Base-by-base conservation (phyloP, 2,888 invertebrate genomes). In the Nemapogon koenigi region DNA sequence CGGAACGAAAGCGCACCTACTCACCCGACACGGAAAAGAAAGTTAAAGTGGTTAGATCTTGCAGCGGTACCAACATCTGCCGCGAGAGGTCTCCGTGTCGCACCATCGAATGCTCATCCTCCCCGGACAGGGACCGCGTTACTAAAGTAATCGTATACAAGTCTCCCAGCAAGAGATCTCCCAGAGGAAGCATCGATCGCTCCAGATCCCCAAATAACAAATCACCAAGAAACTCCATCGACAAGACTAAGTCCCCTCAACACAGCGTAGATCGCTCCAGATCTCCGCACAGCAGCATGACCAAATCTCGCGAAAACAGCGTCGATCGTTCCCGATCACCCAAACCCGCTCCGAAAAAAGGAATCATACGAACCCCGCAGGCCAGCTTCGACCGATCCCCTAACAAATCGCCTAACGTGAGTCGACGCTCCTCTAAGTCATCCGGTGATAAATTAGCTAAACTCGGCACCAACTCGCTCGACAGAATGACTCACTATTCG, bases 141-240 rank as follows among this genome's bases (percentile, higher is more conserved):
- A 78, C 76, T 2, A 80, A 79, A 53, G 71, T 81, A 4, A 76
- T 79, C 25, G 70, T 80, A 42, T 79, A 78, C 49, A 80, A 76
- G 48, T 80, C 80, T 3, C 80, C 79, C 2, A 78, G 69, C 41
- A 80, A 80, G 46, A 64, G 70, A n/a, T 83, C 83, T 3, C 81
- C 83, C 3, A 72, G 81, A 40, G 80, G 83, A 41, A 83, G 82
- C 49, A 73, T 83, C 26, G 75, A 75, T 41, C 70, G 67, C 45
- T 57, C 67, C 1, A 72, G 61, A 43, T 82, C 83, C 2, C 81
- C 82, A 8, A 72, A 82, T 4, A 81, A 81, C 41, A 72, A 61
- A 43, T 82, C 83, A 2, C 81, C 82, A 8, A 72, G 82, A 4
- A 81, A 81, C 41, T 83, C 82, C 33, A 81, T 83, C 17, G 83